Evolutionary conservation across 2,113 vertebrate species (phyloP), one percentile per base, ranked within the genome.

Genomic region (Nycticryphes semicollaris): DNA sequence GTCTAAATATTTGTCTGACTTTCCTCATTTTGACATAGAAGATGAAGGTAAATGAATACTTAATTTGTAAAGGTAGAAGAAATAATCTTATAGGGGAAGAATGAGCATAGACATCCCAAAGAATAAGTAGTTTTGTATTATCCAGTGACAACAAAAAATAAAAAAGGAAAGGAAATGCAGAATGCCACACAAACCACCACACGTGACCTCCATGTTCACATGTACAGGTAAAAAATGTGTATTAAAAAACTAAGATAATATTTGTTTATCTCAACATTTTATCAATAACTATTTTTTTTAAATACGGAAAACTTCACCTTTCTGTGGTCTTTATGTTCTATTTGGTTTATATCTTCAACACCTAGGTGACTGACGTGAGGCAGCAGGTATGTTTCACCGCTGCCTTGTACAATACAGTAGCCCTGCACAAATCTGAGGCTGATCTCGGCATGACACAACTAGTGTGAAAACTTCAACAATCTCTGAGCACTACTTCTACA

Each of bases 391-490:
- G 0, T 39, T 72, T n/a, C 13, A 27, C 18, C 9, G 1, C 27
- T 8, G 3, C 14, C 37, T 45, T 8, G 12, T 0, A 14, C 21
- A 72, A 15, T 0, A 10, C 2, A n/a, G 56, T 0, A 59, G 63
- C 56, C 43, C 28, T 35, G 50, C 63, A 73, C 43, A 37, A 20
- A 25, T 1, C 20, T 4, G 8, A 45, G 59, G 35, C 24, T 35
- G 37, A 37, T 6, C 19, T 43, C 2, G 41, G 11, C 2, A 5
- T 5, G 30, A 9, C 54, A 73, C 12, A 7, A 25, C 10, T 9
- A 7, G 30, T 0, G 24, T 7, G 77, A 67, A 53, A 62, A 27
- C 8, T 50, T 41, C 3, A 87, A 37, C 33, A 20, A 43, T 9
- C 35, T 10, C 30, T 50, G 31, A n/a, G 41, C 24, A 35, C 43